Conservation (phyloP, 2,888 invertebrate genomes). For the Ochlodes sylvanus region DNA sequence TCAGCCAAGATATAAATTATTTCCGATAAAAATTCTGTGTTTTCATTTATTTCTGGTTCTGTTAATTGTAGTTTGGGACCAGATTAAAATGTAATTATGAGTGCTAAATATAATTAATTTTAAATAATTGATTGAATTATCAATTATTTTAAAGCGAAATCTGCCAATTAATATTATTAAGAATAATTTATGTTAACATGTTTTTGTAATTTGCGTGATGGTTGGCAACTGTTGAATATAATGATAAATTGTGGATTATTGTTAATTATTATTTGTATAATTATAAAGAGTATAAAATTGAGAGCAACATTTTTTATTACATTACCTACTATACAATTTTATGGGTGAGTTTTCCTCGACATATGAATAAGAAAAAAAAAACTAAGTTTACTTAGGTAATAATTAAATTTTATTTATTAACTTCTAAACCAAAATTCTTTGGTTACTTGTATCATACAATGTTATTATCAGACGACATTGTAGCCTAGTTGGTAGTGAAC, state of each 20-base stretch:
- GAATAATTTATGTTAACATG: neutral
- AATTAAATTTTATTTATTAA: too few relatives aligned
- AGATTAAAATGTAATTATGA: slow-evolving; percentile 15
- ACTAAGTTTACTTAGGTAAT: too few relatives aligned
- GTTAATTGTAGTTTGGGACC: slow-evolving; percentile 27
- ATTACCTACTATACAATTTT: too few relatives aligned
- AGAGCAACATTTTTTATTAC: too few relatives aligned
- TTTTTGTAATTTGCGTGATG: neutral
- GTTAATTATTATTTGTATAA: slow-evolving; percentile 6
- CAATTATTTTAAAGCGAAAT: neutral
- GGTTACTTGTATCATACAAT: too few relatives aligned
- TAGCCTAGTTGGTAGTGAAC: too few relatives aligned
- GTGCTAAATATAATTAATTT: slow-evolving; percentile 6
- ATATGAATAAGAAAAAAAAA: too few relatives aligned
- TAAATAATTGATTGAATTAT: neutral
- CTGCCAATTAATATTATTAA: neutral
- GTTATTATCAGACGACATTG: too few relatives aligned
- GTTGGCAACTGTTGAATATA: slow-evolving; percentile 4
- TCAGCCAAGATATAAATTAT: neutral
- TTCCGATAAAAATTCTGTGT: slow-evolving; percentile 17
- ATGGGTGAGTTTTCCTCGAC: too few relatives aligned
- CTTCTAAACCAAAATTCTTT: too few relatives aligned
- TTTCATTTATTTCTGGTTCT: slow-evolving; percentile 32
- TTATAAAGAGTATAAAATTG: neutral
- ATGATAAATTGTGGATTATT: neutral